These are phyloP conservation scores for Vulpes lagopus DNA, from an alignment of 2,113 vertebrate genomes.

Conservation along the genomic window DNA sequence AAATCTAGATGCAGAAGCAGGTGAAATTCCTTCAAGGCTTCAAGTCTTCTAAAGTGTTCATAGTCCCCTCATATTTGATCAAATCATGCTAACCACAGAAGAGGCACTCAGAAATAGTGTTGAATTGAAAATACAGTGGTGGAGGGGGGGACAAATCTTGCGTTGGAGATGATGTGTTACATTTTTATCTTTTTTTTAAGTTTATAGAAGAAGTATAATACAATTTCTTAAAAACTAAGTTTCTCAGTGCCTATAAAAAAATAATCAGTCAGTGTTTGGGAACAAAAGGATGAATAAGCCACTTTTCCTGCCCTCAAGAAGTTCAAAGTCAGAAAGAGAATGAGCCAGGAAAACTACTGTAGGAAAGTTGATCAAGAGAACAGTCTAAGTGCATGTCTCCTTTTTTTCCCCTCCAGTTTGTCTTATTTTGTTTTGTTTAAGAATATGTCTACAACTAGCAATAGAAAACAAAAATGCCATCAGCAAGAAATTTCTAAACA, in stretches of 20 bases:
- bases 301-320: neutral
- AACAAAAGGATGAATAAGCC: neutral
- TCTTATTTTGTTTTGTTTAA: neutral
- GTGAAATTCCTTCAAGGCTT: neutral
- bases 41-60: neutral
- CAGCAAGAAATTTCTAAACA: neutral
- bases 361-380: neutral
- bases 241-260: neutral
- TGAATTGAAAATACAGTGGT: neutral
- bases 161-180: neutral
- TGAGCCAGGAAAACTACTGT: neutral
- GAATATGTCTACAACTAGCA: neutral
- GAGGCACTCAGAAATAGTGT: neutral
- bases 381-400: neutral
- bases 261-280: neutral
- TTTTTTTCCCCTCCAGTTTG: neutral
- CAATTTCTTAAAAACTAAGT: neutral
- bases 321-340: neutral
- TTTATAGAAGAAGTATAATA: constrained; percentile 17
- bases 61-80: neutral
- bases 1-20: neutral
- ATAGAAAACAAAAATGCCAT: neutral
- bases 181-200: neutral
- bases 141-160: constrained; percentile 10
- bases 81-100: constrained; percentile 27